phyloP scores from a whole-genome alignment of 2,113 vertebrate species.

The Solea solea region DNA sequence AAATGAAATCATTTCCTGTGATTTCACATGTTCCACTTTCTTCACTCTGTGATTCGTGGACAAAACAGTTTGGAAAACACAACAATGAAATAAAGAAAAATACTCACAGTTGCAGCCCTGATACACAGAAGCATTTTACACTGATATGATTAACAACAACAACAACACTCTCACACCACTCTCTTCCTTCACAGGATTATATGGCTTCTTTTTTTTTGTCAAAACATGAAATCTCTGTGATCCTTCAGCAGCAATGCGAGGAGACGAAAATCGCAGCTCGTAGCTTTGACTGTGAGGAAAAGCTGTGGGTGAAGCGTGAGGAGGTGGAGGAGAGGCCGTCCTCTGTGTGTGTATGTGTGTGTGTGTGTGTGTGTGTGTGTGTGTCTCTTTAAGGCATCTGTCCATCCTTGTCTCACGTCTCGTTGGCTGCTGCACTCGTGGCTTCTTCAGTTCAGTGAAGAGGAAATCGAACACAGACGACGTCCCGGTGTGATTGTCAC shows the following conservation, averaged over 20 bases:
- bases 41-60: no score
- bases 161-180: constrained; percentile 28
- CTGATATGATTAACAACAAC: constrained; percentile 20
- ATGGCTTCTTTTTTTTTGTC: constrained; percentile 60
- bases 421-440: not conserved
- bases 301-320: not conserved
- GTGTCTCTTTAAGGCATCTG: constrained; percentile 27
- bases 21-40: no score
- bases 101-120: not conserved
- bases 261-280: not conserved
- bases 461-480: not conserved
- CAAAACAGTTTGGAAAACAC: no score
- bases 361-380: not conserved
- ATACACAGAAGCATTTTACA: constrained; percentile 13
- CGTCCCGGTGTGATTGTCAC: constrained; percentile 24
- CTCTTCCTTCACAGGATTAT: constrained; percentile 23
- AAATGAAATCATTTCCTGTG: no score
- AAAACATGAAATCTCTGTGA: constrained; percentile 24
- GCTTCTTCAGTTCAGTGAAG: not conserved
- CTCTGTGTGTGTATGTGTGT: constrained; percentile 1
- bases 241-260: constrained; percentile 4
- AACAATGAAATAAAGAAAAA: no score
- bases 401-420: constrained; percentile 2
- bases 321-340: not conserved
- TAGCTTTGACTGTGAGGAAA: not conserved